Conservation (phyloP, 2,888 invertebrate species). For the Andrena dorsata region DNA sequence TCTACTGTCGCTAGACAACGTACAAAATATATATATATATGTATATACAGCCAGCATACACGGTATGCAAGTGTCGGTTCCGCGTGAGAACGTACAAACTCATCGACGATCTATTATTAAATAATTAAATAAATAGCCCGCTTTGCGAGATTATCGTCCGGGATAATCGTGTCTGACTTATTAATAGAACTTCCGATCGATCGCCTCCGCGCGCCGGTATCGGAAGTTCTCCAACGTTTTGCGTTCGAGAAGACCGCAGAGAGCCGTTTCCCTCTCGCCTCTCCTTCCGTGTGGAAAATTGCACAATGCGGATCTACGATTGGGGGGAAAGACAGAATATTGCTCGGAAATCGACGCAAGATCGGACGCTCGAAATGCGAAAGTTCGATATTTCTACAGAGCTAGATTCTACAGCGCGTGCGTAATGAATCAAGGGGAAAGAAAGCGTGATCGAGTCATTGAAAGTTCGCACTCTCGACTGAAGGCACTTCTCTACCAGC, state of each 20-base stretch:
- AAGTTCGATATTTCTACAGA: background rate
- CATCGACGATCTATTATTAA: constrained; percentile 64
- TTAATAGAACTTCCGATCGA: constrained; percentile 70
- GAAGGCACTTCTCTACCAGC: constrained; percentile 48
- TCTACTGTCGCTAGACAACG: constrained; percentile 69
- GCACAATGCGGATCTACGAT: background rate
- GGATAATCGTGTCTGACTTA: constrained; percentile 62
- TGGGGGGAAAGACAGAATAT: background rate
- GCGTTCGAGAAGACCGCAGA: constrained; percentile 32
- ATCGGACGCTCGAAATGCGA: background rate
- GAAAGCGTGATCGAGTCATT: background rate
- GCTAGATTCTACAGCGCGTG: too few species aligned
- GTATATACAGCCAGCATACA: constrained; percentile 75
- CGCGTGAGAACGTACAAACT: constrained; percentile 64
- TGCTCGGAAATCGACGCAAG: background rate
- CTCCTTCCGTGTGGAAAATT: background rate
- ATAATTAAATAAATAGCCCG: constrained; percentile 66
- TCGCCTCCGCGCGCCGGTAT: constrained; percentile 35
- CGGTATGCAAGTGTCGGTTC: constrained; percentile 76
- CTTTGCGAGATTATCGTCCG: constrained; percentile 61
- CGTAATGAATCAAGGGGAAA: background rate
- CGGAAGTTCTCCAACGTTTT: constrained; percentile 46
- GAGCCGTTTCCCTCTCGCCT: background rate
- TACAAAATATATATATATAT: constrained; percentile 75
- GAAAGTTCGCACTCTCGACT: constrained; percentile 17